Evolutionary conservation across 1,140 invertebrate genomes (phyloP).

Genomic region (Drosophila leontia): DNA sequence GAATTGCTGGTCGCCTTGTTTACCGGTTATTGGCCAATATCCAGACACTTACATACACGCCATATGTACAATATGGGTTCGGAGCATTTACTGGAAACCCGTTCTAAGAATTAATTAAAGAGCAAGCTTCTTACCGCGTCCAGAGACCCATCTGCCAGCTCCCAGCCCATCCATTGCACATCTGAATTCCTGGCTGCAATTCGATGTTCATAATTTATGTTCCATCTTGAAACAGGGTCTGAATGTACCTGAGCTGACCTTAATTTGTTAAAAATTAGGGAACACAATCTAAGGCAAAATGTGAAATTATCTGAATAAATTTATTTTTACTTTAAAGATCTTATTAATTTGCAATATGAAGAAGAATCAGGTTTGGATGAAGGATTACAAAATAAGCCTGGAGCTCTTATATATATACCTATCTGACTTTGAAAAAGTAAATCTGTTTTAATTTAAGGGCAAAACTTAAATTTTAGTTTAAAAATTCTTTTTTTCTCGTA

Average conservation of each 20-base stretch:
- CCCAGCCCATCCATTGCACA: constrained; percentile 31
- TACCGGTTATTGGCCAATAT: constrained; percentile 69
- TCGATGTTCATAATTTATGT: constrained; percentile 49
- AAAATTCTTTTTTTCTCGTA: neutral
- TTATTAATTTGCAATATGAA: neutral
- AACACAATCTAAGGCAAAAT: neutral
- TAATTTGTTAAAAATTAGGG: neutral
- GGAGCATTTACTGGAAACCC: constrained; percentile 66
- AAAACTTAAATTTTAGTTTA: neutral
- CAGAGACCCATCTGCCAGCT: constrained; percentile 31
- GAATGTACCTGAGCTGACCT: neutral
- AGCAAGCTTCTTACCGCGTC: constrained; percentile 53
- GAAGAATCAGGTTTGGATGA: neutral
- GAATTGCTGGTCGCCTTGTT: constrained; percentile 50
- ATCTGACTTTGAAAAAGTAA: neutral
- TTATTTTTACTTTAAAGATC: neutral
- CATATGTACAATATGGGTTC: constrained; percentile 42
- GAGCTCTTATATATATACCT: neutral
- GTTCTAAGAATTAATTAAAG: constrained; percentile 80
- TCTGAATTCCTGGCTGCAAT: constrained; percentile 53
- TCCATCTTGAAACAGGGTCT: constrained; percentile 18
- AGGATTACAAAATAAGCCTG: neutral
- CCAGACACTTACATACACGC: constrained; percentile 28
- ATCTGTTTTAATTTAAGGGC: neutral
- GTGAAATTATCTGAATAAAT: neutral